These are phyloP conservation scores for Steatocranus sp. DNA, from an alignment of 2,797 vertebrate genomes.

Conservation along the genomic window DNA sequence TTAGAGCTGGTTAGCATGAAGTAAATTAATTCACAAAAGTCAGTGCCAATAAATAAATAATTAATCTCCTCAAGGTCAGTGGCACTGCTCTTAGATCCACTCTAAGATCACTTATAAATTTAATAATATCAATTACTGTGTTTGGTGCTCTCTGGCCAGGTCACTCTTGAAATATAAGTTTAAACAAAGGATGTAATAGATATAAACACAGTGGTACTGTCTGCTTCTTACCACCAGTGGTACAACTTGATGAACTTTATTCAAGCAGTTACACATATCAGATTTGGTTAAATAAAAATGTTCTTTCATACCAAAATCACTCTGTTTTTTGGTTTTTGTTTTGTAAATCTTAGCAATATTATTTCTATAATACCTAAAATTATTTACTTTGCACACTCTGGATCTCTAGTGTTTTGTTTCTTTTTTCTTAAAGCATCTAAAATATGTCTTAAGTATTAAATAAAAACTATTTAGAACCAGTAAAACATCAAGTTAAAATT, in stretches of 20 bases:
- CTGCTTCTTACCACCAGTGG: not conserved
- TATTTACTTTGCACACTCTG: not conserved
- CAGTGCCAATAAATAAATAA: not conserved
- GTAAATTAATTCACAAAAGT: not conserved
- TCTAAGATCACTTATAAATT: not conserved
- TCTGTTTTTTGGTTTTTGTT: not conserved
- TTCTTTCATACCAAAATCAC: not conserved
- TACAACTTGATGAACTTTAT: not conserved
- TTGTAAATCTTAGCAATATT: not conserved
- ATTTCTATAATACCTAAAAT: not conserved
- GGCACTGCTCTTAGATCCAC: not conserved
- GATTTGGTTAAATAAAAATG: not conserved
- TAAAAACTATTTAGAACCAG: not conserved
- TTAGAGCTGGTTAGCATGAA: not conserved
- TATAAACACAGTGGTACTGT: not conserved
- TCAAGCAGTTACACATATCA: not conserved
- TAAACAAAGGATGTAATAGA: not conserved
- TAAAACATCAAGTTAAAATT: not conserved
- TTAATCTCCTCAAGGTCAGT: not conserved
- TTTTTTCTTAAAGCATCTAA: not conserved
- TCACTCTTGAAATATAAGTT: not conserved
- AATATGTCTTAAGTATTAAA: not conserved
- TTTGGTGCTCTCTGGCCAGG: not conserved
- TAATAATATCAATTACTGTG: not conserved
- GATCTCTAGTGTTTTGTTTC: not conserved